Percentiles rank a stretch among this genome's conserved stretches.
Conservation (phyloP, 2,113 vertebrate species). For the Indicator maculatus region DNA sequence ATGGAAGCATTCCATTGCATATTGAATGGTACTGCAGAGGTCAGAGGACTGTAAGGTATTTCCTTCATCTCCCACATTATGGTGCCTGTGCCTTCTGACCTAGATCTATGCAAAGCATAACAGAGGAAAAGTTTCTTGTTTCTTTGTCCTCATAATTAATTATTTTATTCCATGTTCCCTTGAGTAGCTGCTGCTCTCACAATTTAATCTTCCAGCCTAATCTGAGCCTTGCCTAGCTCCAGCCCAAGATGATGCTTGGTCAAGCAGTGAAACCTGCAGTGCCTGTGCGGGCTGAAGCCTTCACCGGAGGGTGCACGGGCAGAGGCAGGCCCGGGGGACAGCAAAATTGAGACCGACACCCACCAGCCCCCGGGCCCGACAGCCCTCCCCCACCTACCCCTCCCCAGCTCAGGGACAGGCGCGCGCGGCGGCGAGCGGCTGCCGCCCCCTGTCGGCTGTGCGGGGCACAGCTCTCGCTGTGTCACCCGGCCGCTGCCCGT, state of each 20-base stretch:
- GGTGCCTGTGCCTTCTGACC: not conserved
- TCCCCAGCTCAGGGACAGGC: too few relatives aligned
- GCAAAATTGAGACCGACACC: too few relatives aligned
- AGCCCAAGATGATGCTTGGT: not conserved
- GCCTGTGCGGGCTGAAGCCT: not conserved
- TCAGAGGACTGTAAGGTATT: not conserved
- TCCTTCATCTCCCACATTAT: not conserved
- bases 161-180: constrained; percentile 3
- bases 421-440: too few relatives aligned
- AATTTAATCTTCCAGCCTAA: constrained; percentile 30
- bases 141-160: constrained; percentile 28
- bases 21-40: not conserved
- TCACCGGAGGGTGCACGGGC: not conserved
- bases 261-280: not conserved
- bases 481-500: too few relatives aligned
- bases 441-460: not conserved
- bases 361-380: not conserved
- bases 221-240: not conserved
- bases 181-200: constrained; percentile 27
- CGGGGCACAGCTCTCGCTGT: not conserved
- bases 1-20: not conserved
- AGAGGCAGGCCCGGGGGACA: not conserved
- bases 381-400: too few relatives aligned
- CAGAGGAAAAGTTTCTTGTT: not conserved
- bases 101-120: not conserved